Percentiles rank a stretch among this genome's conserved stretches.
Conservation (phyloP, 2,888 invertebrate species). For the Microplitis deprimator region DNA sequence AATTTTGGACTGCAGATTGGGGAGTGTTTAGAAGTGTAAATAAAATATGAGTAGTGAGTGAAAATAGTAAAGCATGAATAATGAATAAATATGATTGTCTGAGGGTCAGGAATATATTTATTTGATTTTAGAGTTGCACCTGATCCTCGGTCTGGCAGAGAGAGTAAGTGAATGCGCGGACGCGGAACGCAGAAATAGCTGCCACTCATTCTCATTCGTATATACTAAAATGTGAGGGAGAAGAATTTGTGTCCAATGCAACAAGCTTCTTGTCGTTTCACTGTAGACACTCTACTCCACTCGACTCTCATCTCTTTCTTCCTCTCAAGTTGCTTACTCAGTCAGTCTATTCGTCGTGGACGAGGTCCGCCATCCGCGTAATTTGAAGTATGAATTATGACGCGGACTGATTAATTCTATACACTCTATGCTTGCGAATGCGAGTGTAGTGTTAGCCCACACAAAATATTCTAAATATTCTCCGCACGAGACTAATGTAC, state of each 20-base stretch:
- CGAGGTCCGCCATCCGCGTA: slow-evolving; percentile 43
- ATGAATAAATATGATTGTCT: slow-evolving; percentile 4
- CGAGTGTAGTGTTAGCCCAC: slow-evolving; percentile 36
- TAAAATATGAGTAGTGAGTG: background rate
- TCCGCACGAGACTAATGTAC: slow-evolving; percentile 30
- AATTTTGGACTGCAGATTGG: too few relatives aligned
- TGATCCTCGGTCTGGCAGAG: too few relatives aligned
- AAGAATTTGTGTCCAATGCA: slow-evolving; percentile 20
- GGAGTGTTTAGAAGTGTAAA: too few relatives aligned
- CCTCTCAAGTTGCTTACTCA: background rate
- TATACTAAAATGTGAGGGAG: slow-evolving; percentile 12
- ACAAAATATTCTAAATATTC: slow-evolving; percentile 38
- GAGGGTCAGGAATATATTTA: slow-evolving; percentile 11
- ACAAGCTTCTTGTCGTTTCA: slow-evolving; percentile 29
- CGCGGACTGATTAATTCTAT: slow-evolving; percentile 52
- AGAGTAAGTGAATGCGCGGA: slow-evolving; percentile 14
- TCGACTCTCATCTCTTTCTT: background rate
- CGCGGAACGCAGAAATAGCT: slow-evolving; percentile 38
- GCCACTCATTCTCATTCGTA: slow-evolving; percentile 20
- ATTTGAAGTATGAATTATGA: slow-evolving; percentile 55
- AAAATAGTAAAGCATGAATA: background rate
- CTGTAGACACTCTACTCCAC: slow-evolving; percentile 14
- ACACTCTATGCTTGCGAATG: slow-evolving; percentile 33
- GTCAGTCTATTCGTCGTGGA: slow-evolving; percentile 17
- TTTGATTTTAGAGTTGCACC: too few relatives aligned